Percentiles rank a stretch among this genome's conserved stretches.
Conservation (phyloP, 2,113 vertebrate genomes). For the Zootoca vivipara region DNA sequence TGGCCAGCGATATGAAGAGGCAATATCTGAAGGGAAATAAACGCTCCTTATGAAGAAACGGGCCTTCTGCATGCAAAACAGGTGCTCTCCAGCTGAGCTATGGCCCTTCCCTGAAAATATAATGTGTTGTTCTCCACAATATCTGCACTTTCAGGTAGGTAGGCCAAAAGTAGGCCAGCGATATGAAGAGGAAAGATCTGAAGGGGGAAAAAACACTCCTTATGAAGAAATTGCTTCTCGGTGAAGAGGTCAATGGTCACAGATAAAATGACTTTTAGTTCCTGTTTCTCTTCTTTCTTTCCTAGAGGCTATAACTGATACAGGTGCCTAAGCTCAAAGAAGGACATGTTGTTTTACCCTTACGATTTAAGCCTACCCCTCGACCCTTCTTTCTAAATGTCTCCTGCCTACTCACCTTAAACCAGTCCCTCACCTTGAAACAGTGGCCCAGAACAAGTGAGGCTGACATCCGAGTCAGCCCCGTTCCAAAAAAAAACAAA, state of each 20-base stretch:
- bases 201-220: neutral
- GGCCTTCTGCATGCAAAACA: too few relatives aligned
- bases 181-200: neutral
- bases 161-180: neutral
- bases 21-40: neutral
- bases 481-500: too few relatives aligned
- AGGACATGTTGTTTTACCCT: neutral
- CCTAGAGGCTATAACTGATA: neutral
- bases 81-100: too few relatives aligned
- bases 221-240: neutral
- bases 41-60: neutral
- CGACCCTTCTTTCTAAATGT: neutral
- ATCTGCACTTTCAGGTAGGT: neutral
- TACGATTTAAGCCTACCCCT: neutral
- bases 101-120: neutral
- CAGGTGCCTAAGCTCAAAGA: neutral
- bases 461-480: too few relatives aligned
- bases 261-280: slow-evolving; percentile 11
- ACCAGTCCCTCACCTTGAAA: neutral
- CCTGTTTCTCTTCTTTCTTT: neutral
- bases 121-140: neutral
- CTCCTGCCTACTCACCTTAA: neutral
- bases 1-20: neutral
- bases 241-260: neutral
- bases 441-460: neutral